phyloP scores from a whole-genome alignment of 1,140 invertebrate species.

The Alviniconcha marisindica region DNA sequence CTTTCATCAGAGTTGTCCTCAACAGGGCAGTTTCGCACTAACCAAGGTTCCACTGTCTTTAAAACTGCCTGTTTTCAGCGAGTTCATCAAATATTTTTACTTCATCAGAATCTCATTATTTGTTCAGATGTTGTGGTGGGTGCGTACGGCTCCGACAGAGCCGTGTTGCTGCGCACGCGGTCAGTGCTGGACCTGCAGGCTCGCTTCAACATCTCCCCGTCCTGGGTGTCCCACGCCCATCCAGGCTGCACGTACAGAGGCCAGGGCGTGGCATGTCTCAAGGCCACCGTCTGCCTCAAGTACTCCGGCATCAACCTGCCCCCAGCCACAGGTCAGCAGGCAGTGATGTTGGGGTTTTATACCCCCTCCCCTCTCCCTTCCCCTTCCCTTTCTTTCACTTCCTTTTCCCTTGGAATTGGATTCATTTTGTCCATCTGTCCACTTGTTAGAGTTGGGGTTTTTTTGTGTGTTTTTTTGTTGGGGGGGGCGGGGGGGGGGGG shows the following conservation, averaged over 20 bases:
- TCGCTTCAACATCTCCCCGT: constrained; percentile 35
- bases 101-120: background rate
- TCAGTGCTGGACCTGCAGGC: constrained; percentile 48
- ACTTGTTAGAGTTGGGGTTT: too few species aligned
- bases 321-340: constrained; percentile 37
- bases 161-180: constrained; percentile 48
- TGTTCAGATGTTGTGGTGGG: constrained; percentile 54
- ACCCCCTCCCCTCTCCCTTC: background rate
- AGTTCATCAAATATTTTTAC: too few species aligned
- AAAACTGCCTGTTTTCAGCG: too few species aligned
- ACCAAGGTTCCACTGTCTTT: too few species aligned
- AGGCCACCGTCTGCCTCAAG: constrained; percentile 40
- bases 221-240: constrained; percentile 32
- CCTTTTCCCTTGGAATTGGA: too few species aligned
- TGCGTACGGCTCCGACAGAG: constrained; percentile 49
- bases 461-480: too few species aligned
- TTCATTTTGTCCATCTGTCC: background rate
- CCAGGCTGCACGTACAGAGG: constrained; percentile 42
- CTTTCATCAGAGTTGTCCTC: too few species aligned
- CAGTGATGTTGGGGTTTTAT: background rate
- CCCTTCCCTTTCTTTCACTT: too few species aligned
- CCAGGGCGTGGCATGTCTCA: constrained; percentile 39
- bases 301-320: constrained; percentile 48
- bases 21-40: too few species aligned
- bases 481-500: background rate